Evolutionary conservation across 2,113 vertebrate genomes (phyloP).

Genomic region (Nycticryphes semicollaris): DNA sequence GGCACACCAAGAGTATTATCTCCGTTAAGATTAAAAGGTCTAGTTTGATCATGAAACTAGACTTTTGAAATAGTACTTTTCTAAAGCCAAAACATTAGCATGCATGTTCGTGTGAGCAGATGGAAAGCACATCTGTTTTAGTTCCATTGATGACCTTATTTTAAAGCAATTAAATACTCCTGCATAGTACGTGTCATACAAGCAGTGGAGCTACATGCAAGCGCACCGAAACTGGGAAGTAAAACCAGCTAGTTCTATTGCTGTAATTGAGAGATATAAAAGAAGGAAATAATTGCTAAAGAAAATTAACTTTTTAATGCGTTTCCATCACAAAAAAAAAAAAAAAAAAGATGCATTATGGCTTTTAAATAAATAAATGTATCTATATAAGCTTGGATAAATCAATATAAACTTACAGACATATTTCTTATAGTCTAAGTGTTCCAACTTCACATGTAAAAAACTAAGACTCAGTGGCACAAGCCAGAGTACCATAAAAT

Average conservation of each 20-base stretch:
- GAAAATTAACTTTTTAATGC: background rate
- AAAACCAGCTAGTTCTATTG: background rate
- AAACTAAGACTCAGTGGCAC: background rate
- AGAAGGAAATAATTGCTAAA: background rate
- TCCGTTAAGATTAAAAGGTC: background rate
- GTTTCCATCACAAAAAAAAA: background rate
- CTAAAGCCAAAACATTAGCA: background rate
- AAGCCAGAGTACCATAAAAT: background rate
- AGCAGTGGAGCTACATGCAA: background rate
- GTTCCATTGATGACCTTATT: background rate
- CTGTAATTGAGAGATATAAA: background rate
- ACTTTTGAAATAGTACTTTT: background rate
- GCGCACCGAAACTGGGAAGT: background rate
- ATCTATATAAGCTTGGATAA: background rate
- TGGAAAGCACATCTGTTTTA: constrained; percentile 1
- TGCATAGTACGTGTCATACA: background rate
- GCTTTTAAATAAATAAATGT: background rate
- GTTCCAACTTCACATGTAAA: background rate
- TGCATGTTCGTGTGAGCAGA: background rate
- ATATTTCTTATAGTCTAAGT: background rate
- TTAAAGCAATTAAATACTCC: constrained; percentile 21
- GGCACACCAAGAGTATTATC: background rate
- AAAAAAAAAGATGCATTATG: background rate
- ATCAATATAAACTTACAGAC: background rate
- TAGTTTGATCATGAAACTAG: background rate